These are phyloP conservation scores for Sphaeramia orbicularis DNA, from an alignment of 2,797 vertebrate genomes.

Conservation along the genomic window DNA sequence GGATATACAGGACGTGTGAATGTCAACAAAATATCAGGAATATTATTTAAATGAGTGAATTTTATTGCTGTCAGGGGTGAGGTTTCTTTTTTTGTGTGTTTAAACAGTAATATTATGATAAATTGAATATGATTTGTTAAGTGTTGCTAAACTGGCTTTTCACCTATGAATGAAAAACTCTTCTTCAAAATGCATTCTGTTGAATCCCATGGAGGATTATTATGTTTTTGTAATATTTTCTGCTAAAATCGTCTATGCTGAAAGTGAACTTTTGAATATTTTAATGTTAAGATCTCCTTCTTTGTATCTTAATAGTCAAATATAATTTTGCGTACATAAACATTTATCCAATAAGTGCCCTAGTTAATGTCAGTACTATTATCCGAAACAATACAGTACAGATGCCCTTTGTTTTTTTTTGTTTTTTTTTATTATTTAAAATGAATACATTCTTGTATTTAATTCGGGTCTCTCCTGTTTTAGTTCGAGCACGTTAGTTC, in stretches of 20 bases:
- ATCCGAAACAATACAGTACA: too few species aligned
- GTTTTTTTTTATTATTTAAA: too few species aligned
- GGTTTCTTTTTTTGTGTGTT: background rate
- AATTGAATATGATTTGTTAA: background rate
- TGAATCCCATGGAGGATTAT: background rate
- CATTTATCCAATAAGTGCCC: background rate
- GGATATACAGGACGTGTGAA: constrained; percentile 29
- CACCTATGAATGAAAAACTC: too few species aligned
- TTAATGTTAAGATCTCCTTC: background rate
- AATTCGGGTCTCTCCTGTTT: too few species aligned
- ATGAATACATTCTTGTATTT: too few species aligned
- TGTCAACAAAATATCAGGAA: constrained; percentile 33
- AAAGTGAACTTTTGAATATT: background rate
- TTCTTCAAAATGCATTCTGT: too few species aligned
- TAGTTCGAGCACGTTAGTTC: background rate
- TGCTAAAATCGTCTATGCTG: background rate
- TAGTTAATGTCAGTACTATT: too few species aligned
- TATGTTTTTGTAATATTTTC: background rate
- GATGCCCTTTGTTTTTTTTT: too few species aligned
- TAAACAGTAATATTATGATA: background rate
- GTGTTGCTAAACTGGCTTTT: background rate
- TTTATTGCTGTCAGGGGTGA: constrained; percentile 2
- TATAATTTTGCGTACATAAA: background rate
- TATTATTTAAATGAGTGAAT: constrained; percentile 16
- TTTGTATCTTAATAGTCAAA: background rate